A percentile compares a stretch with the other conserved stretches of the same genome.
Conservation (phyloP, 2,797 vertebrate genomes). For the Remorina albescens region DNA sequence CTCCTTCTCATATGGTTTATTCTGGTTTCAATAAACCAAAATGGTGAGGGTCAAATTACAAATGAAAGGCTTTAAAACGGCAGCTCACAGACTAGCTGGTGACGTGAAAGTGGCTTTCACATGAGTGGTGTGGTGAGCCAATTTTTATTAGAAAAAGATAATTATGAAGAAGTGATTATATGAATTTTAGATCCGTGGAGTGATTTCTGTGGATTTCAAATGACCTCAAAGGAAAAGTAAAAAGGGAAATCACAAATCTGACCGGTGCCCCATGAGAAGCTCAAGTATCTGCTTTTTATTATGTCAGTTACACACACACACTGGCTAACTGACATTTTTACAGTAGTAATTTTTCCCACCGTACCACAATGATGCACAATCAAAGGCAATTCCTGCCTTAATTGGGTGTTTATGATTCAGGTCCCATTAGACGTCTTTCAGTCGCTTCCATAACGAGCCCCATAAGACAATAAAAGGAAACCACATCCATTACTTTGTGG, state of each 20-base stretch:
- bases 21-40: too few species aligned
- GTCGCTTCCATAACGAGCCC: conserved; percentile 43
- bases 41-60: too few species aligned
- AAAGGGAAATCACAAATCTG: background rate
- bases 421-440: conserved; percentile 56
- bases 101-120: too few species aligned
- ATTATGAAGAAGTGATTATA: background rate
- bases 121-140: background rate
- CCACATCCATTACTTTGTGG: conserved; percentile 57
- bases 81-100: too few species aligned
- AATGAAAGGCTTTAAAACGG: too few species aligned
- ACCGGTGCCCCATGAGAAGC: background rate
- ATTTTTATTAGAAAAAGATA: background rate
- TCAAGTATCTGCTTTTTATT: background rate
- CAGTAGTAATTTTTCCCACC: conserved; percentile 20
- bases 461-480: conserved; percentile 53
- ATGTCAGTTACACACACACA: background rate
- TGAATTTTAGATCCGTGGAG: too few species aligned
- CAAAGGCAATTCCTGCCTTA: conserved; percentile 48
- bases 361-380: conserved; percentile 46
- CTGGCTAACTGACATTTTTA: background rate
- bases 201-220: too few species aligned
- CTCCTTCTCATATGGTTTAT: too few species aligned
- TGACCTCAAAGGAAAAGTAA: too few species aligned
- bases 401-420: conserved; percentile 66